Evolutionary conservation across 2,888 invertebrate species (phyloP), one percentile per base, ranked within the genome.

Genomic region (Cheilosia vernalis): DNA sequence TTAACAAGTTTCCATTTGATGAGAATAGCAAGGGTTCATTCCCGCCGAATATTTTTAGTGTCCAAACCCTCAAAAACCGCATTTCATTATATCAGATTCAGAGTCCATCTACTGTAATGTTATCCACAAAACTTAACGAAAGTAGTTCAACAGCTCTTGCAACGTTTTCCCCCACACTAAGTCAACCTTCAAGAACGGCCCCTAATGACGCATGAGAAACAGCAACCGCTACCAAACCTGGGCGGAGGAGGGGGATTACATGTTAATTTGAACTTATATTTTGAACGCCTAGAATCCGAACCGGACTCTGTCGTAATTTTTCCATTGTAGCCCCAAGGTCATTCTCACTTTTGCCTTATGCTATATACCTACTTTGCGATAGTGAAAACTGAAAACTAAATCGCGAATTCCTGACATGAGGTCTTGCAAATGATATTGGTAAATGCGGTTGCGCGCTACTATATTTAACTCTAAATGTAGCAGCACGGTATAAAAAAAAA

Each of bases 361-460:
- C 27, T 4, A 33, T 33, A 33, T 10, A 33, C 3, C 33, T 3
- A 33, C 33, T 33, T 9, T 33, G 33, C 33, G 33, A 33, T 33
- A 33, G 33, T 64, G 21, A 37, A 44, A 77, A 55, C 67, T 64
- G 21, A 37, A 44, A 77, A 55, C 67, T 44, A 61, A 77, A 55
- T 67, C 37, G 77, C 55, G 33, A n/a, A 69, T 69, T 69, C 69
- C 55, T 55, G 37, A 47, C 70, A 13, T 76, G 42, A 60, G 67
- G 47, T 63, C 55, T 77, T 44, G 17, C 56, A 70, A 67, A 63
- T 63, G 47, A 69, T 70, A 77, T 42, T 76, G 66, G 51, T 60
- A 60, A 67, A 61, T 78, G 30, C 30, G 56, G 47, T 42, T 24
- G 7, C 33, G 47, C 5, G 33, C 55, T 27, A 37, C 47, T 19